Evolutionary conservation across 2,888 invertebrate genomes (phyloP), one percentile per base, ranked within the genome.

Genomic region (Luperina nickerlii): DNA sequence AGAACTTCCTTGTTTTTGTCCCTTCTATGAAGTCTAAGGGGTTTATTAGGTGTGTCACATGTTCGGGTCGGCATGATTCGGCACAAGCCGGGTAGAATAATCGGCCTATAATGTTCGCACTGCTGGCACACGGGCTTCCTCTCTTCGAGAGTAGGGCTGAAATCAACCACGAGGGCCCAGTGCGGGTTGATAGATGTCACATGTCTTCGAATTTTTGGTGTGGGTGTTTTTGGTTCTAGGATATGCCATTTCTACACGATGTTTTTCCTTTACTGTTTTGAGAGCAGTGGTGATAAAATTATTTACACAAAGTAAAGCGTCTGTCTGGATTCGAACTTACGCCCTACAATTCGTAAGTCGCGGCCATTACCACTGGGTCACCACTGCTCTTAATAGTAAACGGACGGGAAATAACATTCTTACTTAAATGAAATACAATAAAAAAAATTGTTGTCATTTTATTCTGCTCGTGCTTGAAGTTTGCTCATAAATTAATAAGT

Each of bases 1-100:
- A 62, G 71, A 81, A 82, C 67, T 82, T 77, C 81, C 75, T 82
- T 82, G 79, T 76, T 74, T 75, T 77, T 67, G 51, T 81, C 38
- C 32, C 54, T 60, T 66, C 63, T 54, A 7, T 20, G 54, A 73
- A 81, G 27, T 9, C n/a, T 80, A 54, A 54, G 13, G 32, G 24
- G 32, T 8, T 69, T 51, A 51, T 51, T 69, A 48, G 8, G 15
- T 24, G 8, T 51, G 32, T 13, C 32, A 51, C 13, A 32, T 24
- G 6, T 18, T 45, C 45, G 11, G 18, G 18, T 32, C 2, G 45
- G n/a, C 18, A 27, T 18, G 45, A 68, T 45, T 27, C 27, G 45
- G 27, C 18, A 45, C 67, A 68, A 13, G 27, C 20, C 20, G 11
- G 11, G 11, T 48, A 48, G 48, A 0, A 57, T 57, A 57, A 24